These are phyloP conservation scores for Spisula subtruncata DNA, from an alignment of 2,888 invertebrate species.

Conservation along the genomic window DNA sequence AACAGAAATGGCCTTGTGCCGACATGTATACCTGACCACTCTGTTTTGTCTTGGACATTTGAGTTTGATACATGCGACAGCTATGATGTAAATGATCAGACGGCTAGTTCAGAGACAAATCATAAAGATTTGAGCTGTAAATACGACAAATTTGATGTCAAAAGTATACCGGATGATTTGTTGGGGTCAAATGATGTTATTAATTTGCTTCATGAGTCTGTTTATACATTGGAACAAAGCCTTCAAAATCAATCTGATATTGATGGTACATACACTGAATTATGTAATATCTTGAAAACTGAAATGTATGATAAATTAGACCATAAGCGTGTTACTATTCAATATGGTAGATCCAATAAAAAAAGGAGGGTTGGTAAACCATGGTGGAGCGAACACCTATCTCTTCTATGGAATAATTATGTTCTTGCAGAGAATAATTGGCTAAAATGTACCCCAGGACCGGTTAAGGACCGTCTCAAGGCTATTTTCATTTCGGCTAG, in stretches of 20 bases:
- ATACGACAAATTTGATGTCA: conserved; percentile 14
- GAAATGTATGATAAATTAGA: conserved; percentile 38
- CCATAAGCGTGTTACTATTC: not conserved
- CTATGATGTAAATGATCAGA: no score
- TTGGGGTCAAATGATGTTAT: not conserved
- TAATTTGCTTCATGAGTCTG: not conserved
- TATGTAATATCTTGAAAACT: not conserved
- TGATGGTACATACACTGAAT: conserved; percentile 22
- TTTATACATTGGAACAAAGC: conserved; percentile 31
- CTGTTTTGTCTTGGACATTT: conserved; percentile 3
- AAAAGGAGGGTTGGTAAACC: conserved; percentile 33
- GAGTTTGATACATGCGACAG: not conserved
- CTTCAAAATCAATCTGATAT: not conserved
- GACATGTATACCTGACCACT: conserved; percentile 32
- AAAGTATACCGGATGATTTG: not conserved
- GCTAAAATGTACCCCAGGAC: no score
- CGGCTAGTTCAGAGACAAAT: not conserved
- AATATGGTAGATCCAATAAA: conserved; percentile 19
- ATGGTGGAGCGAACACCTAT: conserved; percentile 24
- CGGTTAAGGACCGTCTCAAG: conserved; percentile 2
- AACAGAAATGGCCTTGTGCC: not conserved
- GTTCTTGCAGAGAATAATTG: conserved; percentile 18
- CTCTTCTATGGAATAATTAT: conserved; percentile 18
- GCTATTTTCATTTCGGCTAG: conserved; percentile 13
- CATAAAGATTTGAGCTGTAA: no score